Conservation (phyloP, 2,888 invertebrate genomes). For the Molanna angustata region DNA sequence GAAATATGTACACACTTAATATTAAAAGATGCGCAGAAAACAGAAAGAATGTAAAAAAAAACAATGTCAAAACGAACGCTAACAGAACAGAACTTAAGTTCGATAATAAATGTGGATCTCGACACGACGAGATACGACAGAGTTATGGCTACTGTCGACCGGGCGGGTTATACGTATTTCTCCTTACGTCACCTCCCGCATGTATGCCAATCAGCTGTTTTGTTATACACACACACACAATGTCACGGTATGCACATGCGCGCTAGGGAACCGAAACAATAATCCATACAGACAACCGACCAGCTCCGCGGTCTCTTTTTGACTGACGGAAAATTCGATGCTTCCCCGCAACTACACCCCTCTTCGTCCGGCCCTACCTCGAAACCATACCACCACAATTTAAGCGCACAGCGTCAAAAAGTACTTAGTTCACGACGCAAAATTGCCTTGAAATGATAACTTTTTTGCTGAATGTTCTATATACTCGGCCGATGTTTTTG, state of each 20-base stretch:
- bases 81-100: not conserved
- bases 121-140: slow-evolving; percentile 8
- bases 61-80: not conserved
- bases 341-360: slow-evolving; percentile 26
- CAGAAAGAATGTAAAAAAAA: not conserved
- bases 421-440: not conserved
- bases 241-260: slow-evolving; percentile 18
- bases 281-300: slow-evolving; percentile 2
- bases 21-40: not conserved
- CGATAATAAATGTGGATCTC: no score
- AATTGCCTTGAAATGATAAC: not conserved
- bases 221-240: slow-evolving; percentile 18
- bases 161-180: slow-evolving; percentile 11
- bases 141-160: slow-evolving; percentile 6
- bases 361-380: no score
- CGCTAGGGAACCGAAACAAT: not conserved
- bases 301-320: slow-evolving; percentile 15
- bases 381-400: not conserved
- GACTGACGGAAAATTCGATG: slow-evolving; percentile 33
- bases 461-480: slow-evolving; percentile 3
- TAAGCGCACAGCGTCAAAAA: not conserved
- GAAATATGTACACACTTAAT: not conserved
- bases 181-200: slow-evolving; percentile 25
- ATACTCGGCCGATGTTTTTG: not conserved
- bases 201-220: slow-evolving; percentile 29